phyloP scores from a whole-genome alignment of 2,797 vertebrate genomes.

The Peromyscus melanophrys region DNA sequence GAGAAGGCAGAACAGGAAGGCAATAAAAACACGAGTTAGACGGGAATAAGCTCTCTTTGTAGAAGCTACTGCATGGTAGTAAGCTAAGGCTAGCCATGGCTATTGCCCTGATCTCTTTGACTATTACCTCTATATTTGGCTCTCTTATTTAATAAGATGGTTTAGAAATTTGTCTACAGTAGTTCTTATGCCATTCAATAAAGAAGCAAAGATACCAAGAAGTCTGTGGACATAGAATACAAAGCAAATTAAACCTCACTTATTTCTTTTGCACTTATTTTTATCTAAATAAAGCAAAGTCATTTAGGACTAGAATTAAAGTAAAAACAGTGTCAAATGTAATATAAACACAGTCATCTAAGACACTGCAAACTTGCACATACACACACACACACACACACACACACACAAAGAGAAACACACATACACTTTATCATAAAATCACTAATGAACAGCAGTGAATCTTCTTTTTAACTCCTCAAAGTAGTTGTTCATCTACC shows the following conservation, averaged over 20 bases:
- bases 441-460: neutral
- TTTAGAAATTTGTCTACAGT: too few species aligned
- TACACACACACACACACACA: too few species aligned
- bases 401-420: rapidly evolving
- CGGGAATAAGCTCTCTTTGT: too few species aligned
- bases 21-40: too few species aligned
- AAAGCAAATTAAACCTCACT: neutral
- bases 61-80: too few species aligned
- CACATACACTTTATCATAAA: neutral
- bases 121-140: too few species aligned
- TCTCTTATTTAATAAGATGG: too few species aligned
- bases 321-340: neutral
- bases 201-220: constrained; percentile 18
- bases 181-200: neutral
- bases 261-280: neutral
- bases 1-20: too few species aligned
- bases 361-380: neutral
- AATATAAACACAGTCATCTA: neutral
- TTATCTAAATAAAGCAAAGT: neutral
- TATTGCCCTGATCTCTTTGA: too few species aligned
- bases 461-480: neutral
- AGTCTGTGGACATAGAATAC: neutral
- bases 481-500: neutral
- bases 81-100: too few species aligned
- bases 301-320: neutral